These are phyloP conservation scores for Takifugu bimaculatus DNA, from an alignment of 2,113 vertebrate genomes.

Conservation along the genomic window DNA sequence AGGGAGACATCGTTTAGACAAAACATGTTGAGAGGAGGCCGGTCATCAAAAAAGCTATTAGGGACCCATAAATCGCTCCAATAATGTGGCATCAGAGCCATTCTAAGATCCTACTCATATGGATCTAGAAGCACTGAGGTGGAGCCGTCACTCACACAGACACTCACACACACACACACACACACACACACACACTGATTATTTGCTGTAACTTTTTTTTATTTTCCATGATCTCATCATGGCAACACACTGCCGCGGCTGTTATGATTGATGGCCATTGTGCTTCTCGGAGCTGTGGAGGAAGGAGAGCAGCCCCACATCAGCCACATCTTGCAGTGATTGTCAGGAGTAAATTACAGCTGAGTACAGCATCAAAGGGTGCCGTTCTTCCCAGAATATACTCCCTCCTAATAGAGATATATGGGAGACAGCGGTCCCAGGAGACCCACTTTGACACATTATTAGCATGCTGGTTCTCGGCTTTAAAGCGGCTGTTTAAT, in stretches of 20 bases:
- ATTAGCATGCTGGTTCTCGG: conserved; percentile 47
- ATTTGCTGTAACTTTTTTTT: not conserved
- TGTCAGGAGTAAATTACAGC: conserved; percentile 38
- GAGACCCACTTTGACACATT: conserved; percentile 48
- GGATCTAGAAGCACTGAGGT: not conserved
- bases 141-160: not conserved
- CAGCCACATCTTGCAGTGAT: conserved; percentile 35
- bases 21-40: not conserved
- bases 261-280: not conserved
- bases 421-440: conserved; percentile 42
- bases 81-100: too few species aligned
- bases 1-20: not conserved
- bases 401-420: conserved; percentile 46
- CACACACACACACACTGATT: not conserved
- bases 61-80: not conserved
- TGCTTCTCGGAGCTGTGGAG: conserved; percentile 11
- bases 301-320: conserved; percentile 11
- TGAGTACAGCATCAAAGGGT: conserved; percentile 47
- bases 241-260: not conserved
- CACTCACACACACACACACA: not conserved
- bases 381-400: conserved; percentile 21
- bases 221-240: not conserved
- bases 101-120: too few species aligned
- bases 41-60: not conserved
- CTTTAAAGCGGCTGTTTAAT: conserved; percentile 54